Evolutionary conservation across 2,888 invertebrate genomes (phyloP).

Genomic region (Microdon myrmicae): DNA sequence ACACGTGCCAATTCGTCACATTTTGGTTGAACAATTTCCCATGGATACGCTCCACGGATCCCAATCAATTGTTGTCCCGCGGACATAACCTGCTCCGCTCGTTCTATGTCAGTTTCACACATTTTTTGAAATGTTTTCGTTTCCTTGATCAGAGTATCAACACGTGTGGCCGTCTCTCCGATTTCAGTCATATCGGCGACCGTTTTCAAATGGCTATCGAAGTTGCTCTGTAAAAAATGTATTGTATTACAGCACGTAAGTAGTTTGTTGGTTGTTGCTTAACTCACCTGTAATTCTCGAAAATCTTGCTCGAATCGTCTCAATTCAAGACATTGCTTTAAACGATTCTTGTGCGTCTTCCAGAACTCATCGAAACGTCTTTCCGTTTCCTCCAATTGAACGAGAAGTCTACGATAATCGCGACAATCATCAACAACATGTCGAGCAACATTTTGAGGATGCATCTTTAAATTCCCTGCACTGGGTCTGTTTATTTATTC

Average conservation of each 20-base stretch:
- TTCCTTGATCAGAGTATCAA: constrained; percentile 82
- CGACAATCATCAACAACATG: constrained; percentile 67
- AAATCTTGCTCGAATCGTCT: constrained; percentile 95
- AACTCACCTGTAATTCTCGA: constrained; percentile 81
- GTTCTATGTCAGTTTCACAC: constrained; percentile 83
- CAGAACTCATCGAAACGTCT: constrained; percentile 94
- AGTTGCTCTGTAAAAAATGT: constrained; percentile 70
- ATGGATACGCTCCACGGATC: constrained; percentile 84
- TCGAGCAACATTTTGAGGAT: constrained; percentile 58
- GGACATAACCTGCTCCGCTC: constrained; percentile 83
- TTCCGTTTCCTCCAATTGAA: constrained; percentile 94
- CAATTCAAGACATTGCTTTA: constrained; percentile 90
- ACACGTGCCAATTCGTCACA: constrained; percentile 92
- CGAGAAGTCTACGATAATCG: constrained; percentile 78
- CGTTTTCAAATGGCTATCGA: constrained; percentile 82
- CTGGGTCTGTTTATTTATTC: constrained; percentile 61
- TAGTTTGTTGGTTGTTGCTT: not conserved
- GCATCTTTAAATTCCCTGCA: constrained; percentile 63
- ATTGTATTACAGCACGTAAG: not conserved
- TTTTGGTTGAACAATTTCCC: constrained; percentile 94
- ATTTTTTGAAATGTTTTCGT: constrained; percentile 81
- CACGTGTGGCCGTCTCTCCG: constrained; percentile 85
- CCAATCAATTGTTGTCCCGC: constrained; percentile 82
- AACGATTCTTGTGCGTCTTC: constrained; percentile 88
- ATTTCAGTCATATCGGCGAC: constrained; percentile 88